Base-by-base conservation (phyloP, 2,797 vertebrate genomes). In the Fringilla coelebs region DNA sequence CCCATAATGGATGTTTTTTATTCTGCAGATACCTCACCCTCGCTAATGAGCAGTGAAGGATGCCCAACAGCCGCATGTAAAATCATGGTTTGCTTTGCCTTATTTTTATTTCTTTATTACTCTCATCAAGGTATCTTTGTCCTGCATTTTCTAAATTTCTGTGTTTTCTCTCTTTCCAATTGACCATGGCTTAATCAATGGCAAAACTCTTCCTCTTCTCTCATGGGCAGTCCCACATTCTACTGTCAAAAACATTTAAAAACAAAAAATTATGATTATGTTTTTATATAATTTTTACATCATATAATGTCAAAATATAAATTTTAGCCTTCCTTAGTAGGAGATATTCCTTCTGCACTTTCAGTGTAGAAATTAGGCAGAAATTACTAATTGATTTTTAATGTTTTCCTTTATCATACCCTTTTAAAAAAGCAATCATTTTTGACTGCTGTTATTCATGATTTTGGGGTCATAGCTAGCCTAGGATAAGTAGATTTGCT, bases 401-500 rank as follows among this genome's bases (percentile, higher is more conserved):
- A 71, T 85, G 82, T 85, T 92, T 93, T 92, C 29, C 49, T 51
- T 1, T 70, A 76, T 70, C 11, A 14, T 43, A 14, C 3, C 17
- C 20, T 81, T 93, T 62, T 77, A 25, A 58, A 88, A 88, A 68
- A 81, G 31, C 11, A 78, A 57, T 85, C 10, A 32, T 63, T 92
- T 95, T 76, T 92, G 81, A 82, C 71, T 85, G 38, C 51, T 88
- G 43, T 38, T 86, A 65, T 83, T 75, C 54, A 28, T 84, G 66
- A 75, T 90, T 90, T 81, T 75, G 46, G 29, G 88, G 84, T 70
- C 61, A 38, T 18, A 90, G 46, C 36, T 89, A 77, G 46, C 34
- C 73, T 19, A 80, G 28, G 34, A 77, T 77, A 89, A 95, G 58
- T 89, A 86, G 73, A 72, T 91, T 93, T 91, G 38, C 62, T 91